Base-by-base conservation (phyloP, 2,888 invertebrate species). In the Volucella zonaria region DNA sequence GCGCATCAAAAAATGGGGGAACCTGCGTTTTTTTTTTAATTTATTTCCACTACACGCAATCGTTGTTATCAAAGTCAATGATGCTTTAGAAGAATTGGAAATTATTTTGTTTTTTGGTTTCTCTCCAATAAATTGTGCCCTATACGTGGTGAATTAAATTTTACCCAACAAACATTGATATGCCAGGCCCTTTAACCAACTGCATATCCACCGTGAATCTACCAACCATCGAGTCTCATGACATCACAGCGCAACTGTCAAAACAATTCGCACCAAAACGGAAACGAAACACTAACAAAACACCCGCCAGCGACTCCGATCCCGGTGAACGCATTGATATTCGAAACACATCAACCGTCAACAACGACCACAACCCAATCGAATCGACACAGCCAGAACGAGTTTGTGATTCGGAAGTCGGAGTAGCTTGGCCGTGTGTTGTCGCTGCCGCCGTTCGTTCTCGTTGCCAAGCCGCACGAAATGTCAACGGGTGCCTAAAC, bases 271-370 rank as follows among this genome's bases (percentile, higher is more conserved):
- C 10, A 56, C 11, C 59, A 43, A 31, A 12, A 1, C n/a, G 18
- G 62, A 67, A 56, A 52, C 12, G 42, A 64, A 82, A 78, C 82
- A 82, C 67, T 11, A 82, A 79, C 75, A 83, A 79, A 64, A n/a
- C 14, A 12, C 9, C 31, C 43, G 8, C 2, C 11, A 12, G 3
- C 38, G 4, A 1, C 49, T 51, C 14, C 45, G 45, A 14, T 64
- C 10, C 8, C 18, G 14, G 40, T 9, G 64, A 56, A 70, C 54
- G 47, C 62, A 38, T 14, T 52, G 18, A 74, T 18, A 52, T 12
- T n/a, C 42, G 77, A 54, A 76, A 82, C 82, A 78, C 62, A 75
- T 43, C 54, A 82, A 78, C 78, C 78, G 78, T 74, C 82, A 82
- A 78, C 78, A 68, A 79, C 52, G 64, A 66, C 82, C 82, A 76